Base-by-base conservation (phyloP, 2,888 invertebrate genomes). In the Nysson spinosus region DNA sequence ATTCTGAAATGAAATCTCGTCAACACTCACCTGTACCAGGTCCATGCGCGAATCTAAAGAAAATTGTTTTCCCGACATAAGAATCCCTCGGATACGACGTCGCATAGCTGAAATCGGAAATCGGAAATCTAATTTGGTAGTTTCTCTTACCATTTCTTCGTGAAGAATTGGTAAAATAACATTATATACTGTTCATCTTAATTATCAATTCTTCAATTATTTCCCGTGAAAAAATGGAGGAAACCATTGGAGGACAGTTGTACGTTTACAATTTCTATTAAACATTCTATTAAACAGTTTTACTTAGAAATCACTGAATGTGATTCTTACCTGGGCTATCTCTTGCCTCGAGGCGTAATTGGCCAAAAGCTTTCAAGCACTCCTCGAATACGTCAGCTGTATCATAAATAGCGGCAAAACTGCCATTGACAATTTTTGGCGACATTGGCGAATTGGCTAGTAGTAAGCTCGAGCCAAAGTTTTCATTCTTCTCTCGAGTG, bases 401-500 rank as follows among this genome's bases (percentile, higher is more conserved):
- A 83, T 97, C 96, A 78, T 95, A 95, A 66, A 97, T 94, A 19
- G 96, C 97, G 0, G 94, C 96, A 87, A 96, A 97, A 42, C 96
- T 96, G 2, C 96, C 97, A 79, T 97, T 96, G 2, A 97, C 96
- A 46, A 98, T 95, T 89, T 98, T 98, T 0, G 98, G 98, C 3
- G 97, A 97, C 94, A 96, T 95, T 0, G 98, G 98, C 1, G 96
- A 96, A 87, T 98, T 98, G 44, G 97, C 95, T 43, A 98, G 89
- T 17, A 98, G 90, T 1, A 98, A 90, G 82, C 97, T 97, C 39
- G 98, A 96, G 28, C 98, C 98, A 80, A 97, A 98, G 28, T 95
- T 93, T 49, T 95, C 94, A 83, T 94, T 96, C 74, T 92, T 90
- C 81, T 94, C 93, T 72, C 93, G 93, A 0, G 95, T 95, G 86